Evolutionary conservation across 2,888 invertebrate genomes (phyloP).

Genomic region (Schizaphis graminum): DNA sequence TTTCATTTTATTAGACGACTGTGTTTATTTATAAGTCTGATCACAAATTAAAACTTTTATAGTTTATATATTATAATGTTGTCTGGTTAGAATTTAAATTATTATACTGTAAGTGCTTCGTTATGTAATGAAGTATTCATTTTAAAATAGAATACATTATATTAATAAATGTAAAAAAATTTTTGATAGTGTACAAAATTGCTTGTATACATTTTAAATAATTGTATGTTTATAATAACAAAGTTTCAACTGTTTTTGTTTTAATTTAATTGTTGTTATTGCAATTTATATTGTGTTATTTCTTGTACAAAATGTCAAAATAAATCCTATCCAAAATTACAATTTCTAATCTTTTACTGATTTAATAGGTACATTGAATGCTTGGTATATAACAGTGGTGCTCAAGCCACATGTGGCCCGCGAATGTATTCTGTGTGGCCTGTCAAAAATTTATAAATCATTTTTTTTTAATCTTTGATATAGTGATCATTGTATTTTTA

Average conservation of each 20-base stretch:
- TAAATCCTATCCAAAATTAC: background rate
- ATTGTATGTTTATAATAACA: conserved; percentile 48
- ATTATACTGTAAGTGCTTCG: background rate
- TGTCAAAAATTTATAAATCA: no score
- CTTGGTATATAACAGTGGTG: background rate
- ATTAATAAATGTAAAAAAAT: conserved; percentile 35
- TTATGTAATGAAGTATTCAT: background rate
- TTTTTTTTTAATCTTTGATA: no score
- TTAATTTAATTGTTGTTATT: conserved; percentile 41
- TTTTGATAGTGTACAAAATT: conserved; percentile 32
- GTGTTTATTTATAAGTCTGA: conserved; percentile 37
- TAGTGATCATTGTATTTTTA: no score
- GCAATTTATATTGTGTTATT: conserved; percentile 6
- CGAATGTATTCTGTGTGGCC: no score
- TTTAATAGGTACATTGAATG: background rate
- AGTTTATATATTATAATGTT: conserved; percentile 35
- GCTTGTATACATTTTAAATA: conserved; percentile 45
- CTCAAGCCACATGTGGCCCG: no score
- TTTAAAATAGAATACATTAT: conserved; percentile 1
- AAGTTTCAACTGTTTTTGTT: conserved; percentile 57
- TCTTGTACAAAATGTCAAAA: background rate
- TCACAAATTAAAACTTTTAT: conserved; percentile 36
- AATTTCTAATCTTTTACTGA: background rate
- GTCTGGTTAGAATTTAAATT: background rate
- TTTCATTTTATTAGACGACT: conserved; percentile 33